These are phyloP conservation scores for Lamellibrachia columna DNA, from an alignment of 2,888 invertebrate genomes.

Conservation along the genomic window DNA sequence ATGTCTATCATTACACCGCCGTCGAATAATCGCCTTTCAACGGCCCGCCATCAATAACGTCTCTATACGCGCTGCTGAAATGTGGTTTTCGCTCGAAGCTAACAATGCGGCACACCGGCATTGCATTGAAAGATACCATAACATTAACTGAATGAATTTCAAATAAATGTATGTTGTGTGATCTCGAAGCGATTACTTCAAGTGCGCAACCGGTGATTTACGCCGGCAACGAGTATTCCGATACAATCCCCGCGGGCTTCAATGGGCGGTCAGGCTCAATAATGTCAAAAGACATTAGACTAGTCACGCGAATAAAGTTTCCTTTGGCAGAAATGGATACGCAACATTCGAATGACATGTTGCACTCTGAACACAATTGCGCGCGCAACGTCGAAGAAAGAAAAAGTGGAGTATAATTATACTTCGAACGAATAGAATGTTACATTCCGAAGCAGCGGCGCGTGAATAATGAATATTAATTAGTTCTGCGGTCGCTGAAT, in stretches of 20 bases:
- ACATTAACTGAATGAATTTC: slow-evolving; percentile 8
- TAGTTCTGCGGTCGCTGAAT: background rate
- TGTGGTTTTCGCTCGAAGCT: background rate
- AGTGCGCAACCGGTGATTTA: background rate
- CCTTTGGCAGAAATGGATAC: background rate
- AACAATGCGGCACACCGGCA: background rate
- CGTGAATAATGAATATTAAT: slow-evolving; percentile 16
- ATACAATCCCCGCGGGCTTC: background rate
- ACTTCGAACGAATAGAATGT: background rate
- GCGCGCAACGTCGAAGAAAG: slow-evolving; percentile 3
- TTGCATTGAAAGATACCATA: background rate
- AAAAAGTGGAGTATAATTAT: background rate
- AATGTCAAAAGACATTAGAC: background rate
- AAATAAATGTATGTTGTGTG: background rate
- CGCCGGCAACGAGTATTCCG: background rate
- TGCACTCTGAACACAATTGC: slow-evolving; percentile 1
- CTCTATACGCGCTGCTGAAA: background rate
- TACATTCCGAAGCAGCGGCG: background rate
- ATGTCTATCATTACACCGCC: background rate
- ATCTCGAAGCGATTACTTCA: background rate
- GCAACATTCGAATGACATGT: background rate
- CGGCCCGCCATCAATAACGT: slow-evolving; percentile 10
- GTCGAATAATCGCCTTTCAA: slow-evolving; percentile 12
- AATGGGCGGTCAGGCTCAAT: background rate
- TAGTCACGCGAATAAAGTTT: slow-evolving; percentile 5